Evolutionary conservation across 2,888 invertebrate species (phyloP).

Genomic region (Oscheius sp.): DNA sequence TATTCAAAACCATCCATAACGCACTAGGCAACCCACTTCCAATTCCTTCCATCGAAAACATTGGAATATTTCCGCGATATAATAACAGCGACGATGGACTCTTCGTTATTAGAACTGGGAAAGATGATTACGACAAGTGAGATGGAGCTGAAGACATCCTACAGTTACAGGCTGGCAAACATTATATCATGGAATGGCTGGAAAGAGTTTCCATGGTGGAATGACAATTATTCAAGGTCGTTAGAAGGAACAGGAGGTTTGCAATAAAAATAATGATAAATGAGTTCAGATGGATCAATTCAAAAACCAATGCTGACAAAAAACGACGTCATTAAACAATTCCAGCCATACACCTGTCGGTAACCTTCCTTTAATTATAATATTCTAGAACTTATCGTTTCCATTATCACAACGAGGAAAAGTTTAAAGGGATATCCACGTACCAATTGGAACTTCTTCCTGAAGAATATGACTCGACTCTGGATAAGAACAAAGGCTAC

Average conservation of each 20-base stretch:
- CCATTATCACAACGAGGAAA: neutral
- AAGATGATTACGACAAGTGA: neutral
- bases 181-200: neutral
- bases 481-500: neutral
- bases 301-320: neutral
- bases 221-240: neutral
- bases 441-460: neutral
- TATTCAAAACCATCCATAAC: neutral
- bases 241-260: neutral
- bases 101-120: neutral
- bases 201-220: constrained; percentile 1
- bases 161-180: too few species aligned
- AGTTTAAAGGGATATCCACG: neutral
- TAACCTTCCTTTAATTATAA: neutral
- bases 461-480: neutral
- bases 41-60: neutral
- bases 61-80: neutral
- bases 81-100: neutral
- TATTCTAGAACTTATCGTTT: neutral
- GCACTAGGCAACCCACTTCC: neutral
- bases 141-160: too few species aligned
- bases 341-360: neutral
- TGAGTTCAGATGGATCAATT: neutral
- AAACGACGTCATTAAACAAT: neutral
- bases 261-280: neutral